Evolutionary conservation across 2,797 vertebrate genomes (phyloP).

Genomic region (Diceros bicornis): DNA sequence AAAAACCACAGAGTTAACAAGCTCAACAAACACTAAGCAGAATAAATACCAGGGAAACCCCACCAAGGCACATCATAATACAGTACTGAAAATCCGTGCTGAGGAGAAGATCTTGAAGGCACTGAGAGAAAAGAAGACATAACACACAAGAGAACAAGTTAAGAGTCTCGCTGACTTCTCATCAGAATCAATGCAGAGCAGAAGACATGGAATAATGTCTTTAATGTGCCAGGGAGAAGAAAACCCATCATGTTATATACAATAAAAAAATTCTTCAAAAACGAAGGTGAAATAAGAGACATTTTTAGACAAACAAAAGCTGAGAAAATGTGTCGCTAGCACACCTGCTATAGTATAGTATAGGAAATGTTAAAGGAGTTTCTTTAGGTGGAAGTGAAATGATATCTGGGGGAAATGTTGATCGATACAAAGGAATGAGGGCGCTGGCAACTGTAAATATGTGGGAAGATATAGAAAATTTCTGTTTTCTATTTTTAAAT

Average conservation of each 20-base stretch:
- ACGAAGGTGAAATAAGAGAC: background rate
- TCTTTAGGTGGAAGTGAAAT: background rate
- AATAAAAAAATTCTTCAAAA: background rate
- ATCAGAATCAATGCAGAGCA: background rate
- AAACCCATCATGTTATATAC: background rate
- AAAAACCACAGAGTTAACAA: background rate
- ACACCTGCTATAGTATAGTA: background rate
- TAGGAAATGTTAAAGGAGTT: background rate
- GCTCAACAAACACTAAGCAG: background rate
- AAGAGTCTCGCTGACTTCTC: background rate
- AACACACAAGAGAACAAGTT: background rate
- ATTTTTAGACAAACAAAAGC: conserved; percentile 30
- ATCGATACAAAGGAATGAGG: background rate
- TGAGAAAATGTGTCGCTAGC: background rate
- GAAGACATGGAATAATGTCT: background rate
- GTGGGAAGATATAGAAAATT: background rate
- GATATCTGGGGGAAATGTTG: background rate
- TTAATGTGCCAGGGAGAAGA: background rate
- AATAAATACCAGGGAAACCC: background rate
- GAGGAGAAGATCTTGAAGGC: background rate
- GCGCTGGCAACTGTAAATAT: background rate
- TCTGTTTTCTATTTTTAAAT: conserved; percentile 32
- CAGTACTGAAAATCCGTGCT: background rate
- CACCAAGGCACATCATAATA: background rate
- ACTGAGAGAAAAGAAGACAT: background rate